A percentile compares a stretch with the other conserved stretches of the same genome.
Conservation (phyloP, 2,888 invertebrate species). For the Pyralis farinalis region DNA sequence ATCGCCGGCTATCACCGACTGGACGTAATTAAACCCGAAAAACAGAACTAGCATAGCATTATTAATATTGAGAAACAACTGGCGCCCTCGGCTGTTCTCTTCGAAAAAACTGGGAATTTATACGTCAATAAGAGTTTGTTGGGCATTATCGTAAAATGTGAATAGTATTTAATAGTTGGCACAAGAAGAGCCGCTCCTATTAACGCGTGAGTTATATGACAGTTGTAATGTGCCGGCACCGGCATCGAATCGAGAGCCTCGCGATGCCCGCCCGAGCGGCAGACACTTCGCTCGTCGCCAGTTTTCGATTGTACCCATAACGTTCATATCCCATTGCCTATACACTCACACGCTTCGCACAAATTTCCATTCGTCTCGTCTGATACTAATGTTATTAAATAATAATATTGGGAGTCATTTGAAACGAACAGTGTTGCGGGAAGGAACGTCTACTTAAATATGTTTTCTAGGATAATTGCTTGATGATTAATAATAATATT, state of each 20-base stretch:
- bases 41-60: constrained; percentile 64
- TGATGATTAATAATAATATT: too few species aligned
- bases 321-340: too few species aligned
- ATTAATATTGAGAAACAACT: constrained; percentile 69
- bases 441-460: too few species aligned
- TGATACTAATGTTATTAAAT: too few species aligned
- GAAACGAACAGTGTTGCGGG: too few species aligned
- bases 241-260: constrained; percentile 8
- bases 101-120: constrained; percentile 62
- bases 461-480: too few species aligned
- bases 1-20: constrained; percentile 37
- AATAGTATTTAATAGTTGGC: constrained; percentile 74
- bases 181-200: constrained; percentile 73
- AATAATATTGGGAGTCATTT: too few species aligned
- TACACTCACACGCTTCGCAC: too few species aligned
- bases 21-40: constrained; percentile 68
- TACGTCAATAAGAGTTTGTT: constrained; percentile 73
- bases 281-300: too few species aligned
- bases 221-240: constrained; percentile 44
- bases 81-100: constrained; percentile 68
- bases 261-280: not conserved
- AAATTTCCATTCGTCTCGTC: too few species aligned
- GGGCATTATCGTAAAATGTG: constrained; percentile 75
- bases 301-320: too few species aligned
- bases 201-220: constrained; percentile 71